Conservation (phyloP, 2,888 invertebrate species). For the Clunio marinus region DNA sequence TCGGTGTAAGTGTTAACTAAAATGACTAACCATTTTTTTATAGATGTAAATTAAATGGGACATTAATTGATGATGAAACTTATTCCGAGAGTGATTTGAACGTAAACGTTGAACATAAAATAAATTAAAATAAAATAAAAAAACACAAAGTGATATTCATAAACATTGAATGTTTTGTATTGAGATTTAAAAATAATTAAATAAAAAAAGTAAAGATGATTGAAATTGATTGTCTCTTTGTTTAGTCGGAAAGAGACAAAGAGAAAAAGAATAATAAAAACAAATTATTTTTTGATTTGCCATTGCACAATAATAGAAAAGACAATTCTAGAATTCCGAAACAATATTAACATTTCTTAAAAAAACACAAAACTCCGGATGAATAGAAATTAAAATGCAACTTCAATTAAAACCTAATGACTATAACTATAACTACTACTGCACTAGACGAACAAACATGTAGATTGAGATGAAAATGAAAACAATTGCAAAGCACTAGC, state of each 20-base stretch:
- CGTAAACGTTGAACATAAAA: background rate
- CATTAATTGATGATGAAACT: conserved; percentile 6
- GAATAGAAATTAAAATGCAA: no score
- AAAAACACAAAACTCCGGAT: no score
- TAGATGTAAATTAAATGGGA: conserved; percentile 21
- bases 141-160: conserved; percentile 16
- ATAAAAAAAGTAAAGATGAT: no score
- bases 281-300: no score
- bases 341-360: no score
- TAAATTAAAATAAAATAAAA: background rate
- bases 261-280: no score
- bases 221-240: no score
- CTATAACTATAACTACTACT: background rate
- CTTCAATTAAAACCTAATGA: conserved; percentile 19
- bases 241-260: no score
- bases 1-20: conserved; percentile 34
- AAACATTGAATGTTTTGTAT: conserved; percentile 26
- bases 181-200: no score
- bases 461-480: background rate
- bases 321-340: no score
- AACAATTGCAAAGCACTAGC: background rate
- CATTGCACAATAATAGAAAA: no score
- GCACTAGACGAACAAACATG: conserved; percentile 10
- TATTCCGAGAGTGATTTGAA: conserved; percentile 26
- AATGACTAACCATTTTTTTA: conserved; percentile 24